phyloP scores from a whole-genome alignment of 2,113 vertebrate species.

The Vanacampus margaritifer region DNA sequence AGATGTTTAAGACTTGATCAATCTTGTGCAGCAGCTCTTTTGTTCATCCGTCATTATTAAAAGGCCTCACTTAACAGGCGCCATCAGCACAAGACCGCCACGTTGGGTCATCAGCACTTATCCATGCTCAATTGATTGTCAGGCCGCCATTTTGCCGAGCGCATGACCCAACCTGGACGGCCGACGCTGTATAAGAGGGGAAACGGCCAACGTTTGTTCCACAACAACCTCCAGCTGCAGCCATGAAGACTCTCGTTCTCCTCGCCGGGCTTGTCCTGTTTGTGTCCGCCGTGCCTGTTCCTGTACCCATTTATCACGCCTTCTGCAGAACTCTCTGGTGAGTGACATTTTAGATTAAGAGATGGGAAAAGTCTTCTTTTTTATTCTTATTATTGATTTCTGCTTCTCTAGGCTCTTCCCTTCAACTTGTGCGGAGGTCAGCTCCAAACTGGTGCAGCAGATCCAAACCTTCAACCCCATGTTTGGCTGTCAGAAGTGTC shows the following conservation, averaged over 20 bases:
- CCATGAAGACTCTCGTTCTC: slow-evolving; percentile 38
- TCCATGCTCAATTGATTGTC: not conserved
- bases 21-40: no score
- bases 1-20: no score
- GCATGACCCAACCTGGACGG: not conserved
- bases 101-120: not conserved
- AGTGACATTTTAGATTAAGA: not conserved
- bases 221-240: not conserved
- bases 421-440: slow-evolving; percentile 27
- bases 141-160: not conserved
- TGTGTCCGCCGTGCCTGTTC: not conserved
- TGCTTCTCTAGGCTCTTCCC: slow-evolving; percentile 27
- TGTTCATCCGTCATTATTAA: not conserved
- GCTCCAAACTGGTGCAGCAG: slow-evolving; percentile 18
- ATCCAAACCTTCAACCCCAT: slow-evolving; percentile 28
- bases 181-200: not conserved
- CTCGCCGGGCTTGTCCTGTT: slow-evolving; percentile 27
- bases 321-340: slow-evolving; percentile 42
- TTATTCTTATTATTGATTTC: not conserved
- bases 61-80: not conserved
- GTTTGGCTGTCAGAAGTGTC: slow-evolving; percentile 23
- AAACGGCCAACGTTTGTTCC: no score
- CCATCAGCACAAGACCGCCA: slow-evolving; percentile 6
- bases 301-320: slow-evolving; percentile 24
- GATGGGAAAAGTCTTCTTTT: no score